Evolutionary conservation across 1,140 invertebrate genomes (phyloP), one percentile per base, ranked within the genome.

Genomic region (Triops longicaudatus): DNA sequence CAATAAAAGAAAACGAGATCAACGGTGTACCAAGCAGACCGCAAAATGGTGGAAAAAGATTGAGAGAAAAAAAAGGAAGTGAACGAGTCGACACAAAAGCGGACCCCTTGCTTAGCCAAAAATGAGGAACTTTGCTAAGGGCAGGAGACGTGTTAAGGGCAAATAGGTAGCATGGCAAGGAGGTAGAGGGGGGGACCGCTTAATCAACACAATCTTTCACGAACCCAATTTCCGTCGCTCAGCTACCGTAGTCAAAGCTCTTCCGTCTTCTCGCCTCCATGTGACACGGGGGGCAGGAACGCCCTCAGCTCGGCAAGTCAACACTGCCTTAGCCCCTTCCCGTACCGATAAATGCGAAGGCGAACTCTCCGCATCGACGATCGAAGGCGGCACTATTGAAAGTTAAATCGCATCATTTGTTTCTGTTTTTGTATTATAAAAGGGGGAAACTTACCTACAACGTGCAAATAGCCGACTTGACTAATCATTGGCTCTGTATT

Each of bases 401-500:
- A 6, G n/a, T 63, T 22, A 22, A 17, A 63, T 63, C 17, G 22
- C 14, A 17, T 63, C 22, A 37, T n/a, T 42, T 76, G 26, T 77
- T n/a, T 74, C 11, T 74, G 22, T 76, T 4, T 27, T 27, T 42
- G 37, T 41, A 27, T 76, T 31, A 27, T 37, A 77, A 77, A 43
- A 27, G 26, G 77, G n/a, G 74, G 12, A 78, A 42, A 88, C 92
- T 90, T 84, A 97, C 96, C 95, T 73, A 96, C 93, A 79, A 98
- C 94, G 87, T 97, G 92, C 6, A 98, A 87, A 83, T 94, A 95
- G 77, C 94, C 96, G 10, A 95, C 92, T 89, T 95, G 93, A 82
- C 91, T 95, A 79, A 96, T 96, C 93, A 97, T 97, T 0, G 95
- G 95, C 82, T 94, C 93, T 22, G 95, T 95, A 84, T 97, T 97